Evolutionary conservation across 2,888 invertebrate species (phyloP).

Genomic region (Mystacides longicornis): DNA sequence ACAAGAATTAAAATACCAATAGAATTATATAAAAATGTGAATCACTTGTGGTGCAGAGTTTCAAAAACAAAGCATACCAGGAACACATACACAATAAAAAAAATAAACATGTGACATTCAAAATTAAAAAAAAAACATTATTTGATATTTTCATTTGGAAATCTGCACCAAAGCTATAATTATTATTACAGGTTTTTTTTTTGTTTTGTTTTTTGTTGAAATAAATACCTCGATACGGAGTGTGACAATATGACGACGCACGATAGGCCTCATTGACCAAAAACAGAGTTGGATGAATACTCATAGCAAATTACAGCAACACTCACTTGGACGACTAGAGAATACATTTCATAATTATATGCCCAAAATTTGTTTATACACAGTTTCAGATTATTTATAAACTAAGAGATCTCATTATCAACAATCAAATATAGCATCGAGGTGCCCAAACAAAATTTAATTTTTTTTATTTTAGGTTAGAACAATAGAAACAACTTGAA

Average conservation of each 20-base stretch:
- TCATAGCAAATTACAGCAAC: background rate
- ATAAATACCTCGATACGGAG: constrained; percentile 2
- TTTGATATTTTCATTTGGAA: background rate
- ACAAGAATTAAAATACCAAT: too few relatives aligned
- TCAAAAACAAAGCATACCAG: too few relatives aligned
- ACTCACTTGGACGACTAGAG: background rate
- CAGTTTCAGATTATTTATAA: too few relatives aligned
- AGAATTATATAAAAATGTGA: too few relatives aligned
- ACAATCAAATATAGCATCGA: background rate
- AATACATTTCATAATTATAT: background rate
- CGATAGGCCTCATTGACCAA: background rate
- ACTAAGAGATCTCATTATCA: too few relatives aligned
- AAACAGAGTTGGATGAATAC: background rate
- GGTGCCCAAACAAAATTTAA: background rate
- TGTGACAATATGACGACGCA: too few relatives aligned
- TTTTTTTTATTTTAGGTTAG: background rate
- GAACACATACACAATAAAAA: too few relatives aligned
- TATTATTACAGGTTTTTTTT: background rate
- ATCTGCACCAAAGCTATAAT: background rate
- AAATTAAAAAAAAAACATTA: too few relatives aligned
- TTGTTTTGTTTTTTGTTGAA: too few relatives aligned
- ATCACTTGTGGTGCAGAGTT: too few relatives aligned
- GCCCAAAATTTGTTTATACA: background rate
- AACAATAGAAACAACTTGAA: background rate
- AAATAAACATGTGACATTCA: too few relatives aligned